phyloP scores from a whole-genome alignment of 2,113 vertebrate species.

The Castor canadensis region DNA sequence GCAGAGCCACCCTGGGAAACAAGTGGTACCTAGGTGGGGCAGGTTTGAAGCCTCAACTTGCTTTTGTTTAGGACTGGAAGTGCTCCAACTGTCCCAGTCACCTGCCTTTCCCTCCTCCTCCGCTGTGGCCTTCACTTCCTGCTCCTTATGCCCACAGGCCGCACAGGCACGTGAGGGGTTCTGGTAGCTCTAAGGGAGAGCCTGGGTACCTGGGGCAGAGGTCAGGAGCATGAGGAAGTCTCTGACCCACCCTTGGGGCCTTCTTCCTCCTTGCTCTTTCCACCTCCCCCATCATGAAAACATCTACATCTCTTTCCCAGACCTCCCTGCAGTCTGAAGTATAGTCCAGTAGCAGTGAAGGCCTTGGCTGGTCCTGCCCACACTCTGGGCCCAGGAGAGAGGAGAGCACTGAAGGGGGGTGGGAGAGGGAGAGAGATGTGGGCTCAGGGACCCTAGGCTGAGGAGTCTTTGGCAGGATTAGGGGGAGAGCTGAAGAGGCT shows the following conservation, averaged over 20 bases:
- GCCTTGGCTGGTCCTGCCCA: not conserved
- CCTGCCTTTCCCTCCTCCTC: not conserved
- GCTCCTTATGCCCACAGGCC: not conserved
- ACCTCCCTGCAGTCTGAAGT: not conserved
- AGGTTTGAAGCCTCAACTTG: not conserved
- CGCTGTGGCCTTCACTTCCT: not conserved
- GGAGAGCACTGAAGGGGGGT: not conserved
- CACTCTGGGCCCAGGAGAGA: not conserved
- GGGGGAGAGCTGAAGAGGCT: not conserved
- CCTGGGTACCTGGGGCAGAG: not conserved
- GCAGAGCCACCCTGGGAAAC: not conserved
- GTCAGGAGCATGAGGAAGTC: not conserved
- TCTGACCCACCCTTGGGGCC: not conserved
- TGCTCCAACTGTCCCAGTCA: not conserved
- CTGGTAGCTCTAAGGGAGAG: not conserved
- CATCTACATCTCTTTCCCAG: constrained; percentile 27
- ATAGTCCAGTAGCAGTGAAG: not conserved
- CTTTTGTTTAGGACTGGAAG: not conserved
- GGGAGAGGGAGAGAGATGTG: not conserved
- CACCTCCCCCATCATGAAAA: not conserved
- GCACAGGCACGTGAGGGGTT: not conserved
- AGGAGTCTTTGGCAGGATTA: not conserved
- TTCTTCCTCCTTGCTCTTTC: not conserved
- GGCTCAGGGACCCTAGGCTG: not conserved
- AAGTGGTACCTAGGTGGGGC: not conserved